These are phyloP conservation scores for Salmo trutta DNA, from an alignment of 2,797 vertebrate species.

Conservation along the genomic window DNA sequence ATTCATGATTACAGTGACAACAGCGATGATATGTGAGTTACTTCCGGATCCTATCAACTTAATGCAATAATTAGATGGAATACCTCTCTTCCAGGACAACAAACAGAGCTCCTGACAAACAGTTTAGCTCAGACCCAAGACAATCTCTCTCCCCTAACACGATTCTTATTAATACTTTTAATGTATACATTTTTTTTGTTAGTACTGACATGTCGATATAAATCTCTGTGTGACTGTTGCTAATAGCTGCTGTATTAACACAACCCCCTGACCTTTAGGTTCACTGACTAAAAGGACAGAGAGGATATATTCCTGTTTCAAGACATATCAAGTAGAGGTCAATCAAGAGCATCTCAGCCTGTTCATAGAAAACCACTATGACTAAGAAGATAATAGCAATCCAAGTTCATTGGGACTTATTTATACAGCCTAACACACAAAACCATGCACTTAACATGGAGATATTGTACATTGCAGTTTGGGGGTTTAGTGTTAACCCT, in stretches of 20 bases:
- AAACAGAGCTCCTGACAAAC: neutral
- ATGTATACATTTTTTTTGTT: neutral
- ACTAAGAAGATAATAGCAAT: neutral
- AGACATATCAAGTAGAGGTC: neutral
- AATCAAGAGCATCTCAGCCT: neutral
- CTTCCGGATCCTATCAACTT: neutral
- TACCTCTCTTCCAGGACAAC: neutral
- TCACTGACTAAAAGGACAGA: constrained; percentile 15
- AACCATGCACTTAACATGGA: neutral
- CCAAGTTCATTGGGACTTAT: neutral
- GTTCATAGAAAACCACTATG: no score
- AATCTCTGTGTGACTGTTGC: neutral
- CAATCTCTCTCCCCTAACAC: neutral
- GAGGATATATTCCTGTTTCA: constrained; percentile 16
- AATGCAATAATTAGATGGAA: neutral
- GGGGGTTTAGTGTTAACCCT: constrained; percentile 9
- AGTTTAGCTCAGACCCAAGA: neutral
- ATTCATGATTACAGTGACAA: neutral
- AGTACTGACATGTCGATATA: neutral
- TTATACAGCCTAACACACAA: neutral
- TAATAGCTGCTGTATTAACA: neutral
- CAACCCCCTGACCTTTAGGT: neutral
- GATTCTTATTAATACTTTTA: neutral
- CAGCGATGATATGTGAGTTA: neutral
- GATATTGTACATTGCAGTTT: neutral